A percentile compares a stretch with the other conserved stretches of the same genome.
phyloP scores from a whole-genome alignment of 2,888 invertebrate genomes.

The Troides oblongomaculatus region DNA sequence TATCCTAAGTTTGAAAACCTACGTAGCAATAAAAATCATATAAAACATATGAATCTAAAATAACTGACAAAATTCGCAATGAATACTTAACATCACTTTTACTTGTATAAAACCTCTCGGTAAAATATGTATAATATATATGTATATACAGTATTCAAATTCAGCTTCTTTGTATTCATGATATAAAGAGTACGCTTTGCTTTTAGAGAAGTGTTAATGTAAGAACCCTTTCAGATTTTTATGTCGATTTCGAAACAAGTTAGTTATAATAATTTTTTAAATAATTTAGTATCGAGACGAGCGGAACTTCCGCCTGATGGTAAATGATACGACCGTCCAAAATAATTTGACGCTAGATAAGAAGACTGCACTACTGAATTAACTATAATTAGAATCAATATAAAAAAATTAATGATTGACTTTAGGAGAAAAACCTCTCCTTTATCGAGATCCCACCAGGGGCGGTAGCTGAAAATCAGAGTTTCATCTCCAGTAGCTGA shows the following conservation, averaged over 20 bases:
- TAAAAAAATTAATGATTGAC: too few species aligned
- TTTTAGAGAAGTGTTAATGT: slow-evolving; percentile 17
- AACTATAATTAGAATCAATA: too few species aligned
- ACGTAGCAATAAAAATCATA: not conserved
- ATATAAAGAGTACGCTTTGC: slow-evolving; percentile 15
- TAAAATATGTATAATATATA: slow-evolving; percentile 4
- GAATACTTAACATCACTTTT: not conserved
- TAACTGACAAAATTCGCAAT: not conserved
- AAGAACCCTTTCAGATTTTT: not conserved
- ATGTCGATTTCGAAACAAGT: not conserved
- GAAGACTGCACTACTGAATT: too few species aligned
- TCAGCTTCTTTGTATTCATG: slow-evolving; percentile 15
- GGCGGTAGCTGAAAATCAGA: too few species aligned
- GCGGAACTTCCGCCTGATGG: too few species aligned
- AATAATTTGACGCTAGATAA: too few species aligned
- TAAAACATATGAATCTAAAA: not conserved
- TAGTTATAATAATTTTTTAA: not conserved
- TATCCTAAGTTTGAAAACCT: too few species aligned
- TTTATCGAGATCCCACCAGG: too few species aligned
- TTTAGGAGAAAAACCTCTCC: too few species aligned
- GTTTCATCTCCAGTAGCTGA: too few species aligned
- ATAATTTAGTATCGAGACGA: too few species aligned
- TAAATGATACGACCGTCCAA: too few species aligned
- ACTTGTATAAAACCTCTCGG: slow-evolving; percentile 15
- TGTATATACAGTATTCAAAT: slow-evolving; percentile 9